A percentile compares a stretch with the other conserved stretches of the same genome.
Evolutionary conservation across 1,140 invertebrate species (phyloP).

Genomic region (Ips nitidus): DNA sequence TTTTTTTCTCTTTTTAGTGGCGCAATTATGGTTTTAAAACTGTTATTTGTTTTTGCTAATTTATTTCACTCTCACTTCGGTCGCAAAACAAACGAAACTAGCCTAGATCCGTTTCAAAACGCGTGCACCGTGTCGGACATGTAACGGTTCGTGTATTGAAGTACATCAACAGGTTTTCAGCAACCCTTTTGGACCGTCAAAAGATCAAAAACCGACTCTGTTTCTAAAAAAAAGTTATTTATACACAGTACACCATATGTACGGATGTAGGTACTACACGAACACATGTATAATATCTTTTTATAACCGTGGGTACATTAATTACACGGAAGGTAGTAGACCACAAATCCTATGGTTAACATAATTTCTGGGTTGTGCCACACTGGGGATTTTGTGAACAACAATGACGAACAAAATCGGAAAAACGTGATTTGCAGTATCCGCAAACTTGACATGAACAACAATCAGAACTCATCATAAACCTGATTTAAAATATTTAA

Average conservation of each 20-base stretch:
- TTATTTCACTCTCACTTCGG: conserved; percentile 13
- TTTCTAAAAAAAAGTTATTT: neutral
- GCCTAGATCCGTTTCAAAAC: neutral
- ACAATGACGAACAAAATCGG: conserved; percentile 20
- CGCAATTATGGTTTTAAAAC: conserved; percentile 5
- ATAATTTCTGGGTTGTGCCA: conserved; percentile 14
- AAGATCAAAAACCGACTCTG: neutral
- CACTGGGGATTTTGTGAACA: neutral
- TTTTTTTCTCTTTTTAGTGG: neutral
- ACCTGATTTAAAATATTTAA: no score
- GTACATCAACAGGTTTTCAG: neutral
- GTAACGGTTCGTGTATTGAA: neutral
- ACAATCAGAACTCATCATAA: no score
- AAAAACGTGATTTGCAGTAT: conserved; percentile 12
- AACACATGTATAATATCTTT: conserved; percentile 2
- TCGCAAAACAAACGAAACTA: neutral
- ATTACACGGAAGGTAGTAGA: conserved; percentile 31
- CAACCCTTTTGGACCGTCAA: neutral
- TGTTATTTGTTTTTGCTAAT: conserved; percentile 14
- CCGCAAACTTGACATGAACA: neutral
- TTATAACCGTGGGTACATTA: conserved; percentile 21
- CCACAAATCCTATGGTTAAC: conserved; percentile 25
- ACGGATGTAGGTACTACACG: neutral
- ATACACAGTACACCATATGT: neutral
- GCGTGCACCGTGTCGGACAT: neutral